Evolutionary conservation across 2,113 vertebrate species (phyloP), one percentile per base, ranked within the genome.

Genomic region (Apteryx mantelli): DNA sequence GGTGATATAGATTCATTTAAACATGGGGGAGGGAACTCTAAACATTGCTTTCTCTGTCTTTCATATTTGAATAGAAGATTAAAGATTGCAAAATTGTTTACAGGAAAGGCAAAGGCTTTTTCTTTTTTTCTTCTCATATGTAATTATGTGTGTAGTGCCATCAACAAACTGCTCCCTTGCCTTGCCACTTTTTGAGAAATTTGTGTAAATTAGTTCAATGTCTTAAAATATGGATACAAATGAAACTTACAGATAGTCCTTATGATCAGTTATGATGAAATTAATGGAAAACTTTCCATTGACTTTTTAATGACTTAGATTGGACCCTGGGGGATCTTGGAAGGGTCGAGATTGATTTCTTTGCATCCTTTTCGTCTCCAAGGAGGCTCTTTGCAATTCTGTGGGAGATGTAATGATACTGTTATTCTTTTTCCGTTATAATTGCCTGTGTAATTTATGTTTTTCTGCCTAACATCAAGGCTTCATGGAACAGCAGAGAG

Each of bases 321-420:
- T 90, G 76, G 76, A 66, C 80, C 85, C 93, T 81, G 38, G 42
- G 40, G 82, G 30, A 48, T 75, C 64, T 91, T 6, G 15, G 85
- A 95, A 96, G 94, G 94, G 89, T 93, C 93, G 73, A 42, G 18
- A 95, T 96, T 5, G 76, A 95, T 96, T 95, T 96, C 65, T 58
- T 95, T 90, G 56, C 89, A 94, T 86, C 42, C 17, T 89, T 85
- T 92, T 89, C 60, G 52, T 78, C 93, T 96, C 82, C 58, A 13
- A 88, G 69, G 81, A 92, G 81, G 63, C 63, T 93, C 46, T 94
- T 78, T 73, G 61, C 83, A 89, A 36, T 96, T 82, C 86, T 82
- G 0, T 70, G 53, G 84, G 55, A 94, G 71, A 86, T 21, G 3
- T 0, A 55, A 28, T 0, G 0, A 64, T 89, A 68, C 20, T 53